A percentile compares a stretch with the other conserved stretches of the same genome.
Evolutionary conservation across 2,888 invertebrate genomes (phyloP).

Genomic region (Caenorhabditis macrosperma): DNA sequence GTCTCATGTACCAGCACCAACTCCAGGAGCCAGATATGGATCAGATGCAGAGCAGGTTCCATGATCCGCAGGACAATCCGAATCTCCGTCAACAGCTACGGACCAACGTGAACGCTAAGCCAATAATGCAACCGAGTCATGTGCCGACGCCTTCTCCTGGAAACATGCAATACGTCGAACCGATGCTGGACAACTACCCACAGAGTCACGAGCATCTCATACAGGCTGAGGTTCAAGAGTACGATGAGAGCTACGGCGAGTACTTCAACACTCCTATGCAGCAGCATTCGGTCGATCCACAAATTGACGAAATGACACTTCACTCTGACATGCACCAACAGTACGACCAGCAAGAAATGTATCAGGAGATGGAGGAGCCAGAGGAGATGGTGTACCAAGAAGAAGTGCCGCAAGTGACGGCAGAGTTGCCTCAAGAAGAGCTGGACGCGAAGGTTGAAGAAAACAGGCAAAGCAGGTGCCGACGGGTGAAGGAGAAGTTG

Average conservation of each 20-base stretch:
- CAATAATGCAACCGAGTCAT: not conserved
- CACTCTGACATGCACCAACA: slow-evolving; percentile 1
- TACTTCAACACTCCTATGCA: not conserved
- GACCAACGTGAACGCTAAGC: slow-evolving; percentile 14
- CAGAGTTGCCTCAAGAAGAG: not conserved
- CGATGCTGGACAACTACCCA: slow-evolving; percentile 17
- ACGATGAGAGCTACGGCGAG: slow-evolving; percentile 5
- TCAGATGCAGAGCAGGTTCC: slow-evolving; percentile 29
- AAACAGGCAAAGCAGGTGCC: not conserved
- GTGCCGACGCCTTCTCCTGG: slow-evolving; percentile 34
- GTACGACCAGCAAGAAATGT: slow-evolving; percentile 9
- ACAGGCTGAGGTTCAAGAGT: slow-evolving; percentile 23
- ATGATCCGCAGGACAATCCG: slow-evolving; percentile 36
- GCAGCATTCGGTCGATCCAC: not conserved
- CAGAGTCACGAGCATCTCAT: slow-evolving; percentile 20
- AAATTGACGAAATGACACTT: slow-evolving; percentile 1
- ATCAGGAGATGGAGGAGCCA: not conserved
- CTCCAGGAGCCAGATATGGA: slow-evolving; percentile 7
- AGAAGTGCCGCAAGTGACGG: not conserved
- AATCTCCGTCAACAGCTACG: slow-evolving; percentile 34
- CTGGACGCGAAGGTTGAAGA: slow-evolving; percentile 6
- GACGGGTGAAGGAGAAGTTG: slow-evolving; percentile 24
- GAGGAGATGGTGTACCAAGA: not conserved
- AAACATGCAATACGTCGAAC: slow-evolving; percentile 27
- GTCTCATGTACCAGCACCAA: slow-evolving; percentile 21